Conservation (phyloP, 1,140 invertebrate genomes). For the Scaptomyza graminum region DNA sequence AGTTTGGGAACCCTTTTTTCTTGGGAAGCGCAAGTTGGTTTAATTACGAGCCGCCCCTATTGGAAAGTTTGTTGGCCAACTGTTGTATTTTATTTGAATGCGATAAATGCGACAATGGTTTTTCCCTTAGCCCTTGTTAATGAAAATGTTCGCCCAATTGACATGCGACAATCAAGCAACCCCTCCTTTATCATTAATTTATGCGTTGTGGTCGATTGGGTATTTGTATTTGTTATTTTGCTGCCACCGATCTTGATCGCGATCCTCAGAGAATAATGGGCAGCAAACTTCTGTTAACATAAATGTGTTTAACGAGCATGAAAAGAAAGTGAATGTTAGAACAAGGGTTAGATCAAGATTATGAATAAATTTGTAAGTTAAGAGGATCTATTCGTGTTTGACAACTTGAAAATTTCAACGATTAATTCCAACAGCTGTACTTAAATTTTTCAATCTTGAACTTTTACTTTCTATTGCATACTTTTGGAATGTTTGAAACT, state of each 20-base stretch:
- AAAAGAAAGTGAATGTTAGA: slow-evolving; percentile 2
- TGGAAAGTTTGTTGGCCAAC: slow-evolving; percentile 50
- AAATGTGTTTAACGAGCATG: slow-evolving; percentile 22
- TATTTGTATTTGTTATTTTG: slow-evolving; percentile 55
- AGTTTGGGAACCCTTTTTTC: slow-evolving; percentile 28
- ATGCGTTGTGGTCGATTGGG: slow-evolving; percentile 67
- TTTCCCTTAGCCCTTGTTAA: slow-evolving; percentile 42
- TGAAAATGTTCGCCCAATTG: slow-evolving; percentile 63
- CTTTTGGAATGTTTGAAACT: slow-evolving; percentile 12
- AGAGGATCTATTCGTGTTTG: slow-evolving; percentile 11
- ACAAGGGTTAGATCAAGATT: slow-evolving; percentile 28
- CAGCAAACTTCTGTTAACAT: slow-evolving; percentile 12
- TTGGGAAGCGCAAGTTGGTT: slow-evolving; percentile 32
- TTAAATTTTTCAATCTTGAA: neutral
- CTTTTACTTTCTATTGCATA: slow-evolving; percentile 8
- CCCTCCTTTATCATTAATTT: slow-evolving; percentile 51
- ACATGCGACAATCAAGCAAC: slow-evolving; percentile 17
- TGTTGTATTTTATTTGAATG: slow-evolving; percentile 28
- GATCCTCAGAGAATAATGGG: slow-evolving; percentile 4
- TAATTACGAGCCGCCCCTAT: slow-evolving; percentile 67
- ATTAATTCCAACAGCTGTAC: neutral
- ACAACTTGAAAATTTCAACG: neutral
- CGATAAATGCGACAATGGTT: neutral
- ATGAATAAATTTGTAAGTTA: slow-evolving; percentile 17
- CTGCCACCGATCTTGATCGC: slow-evolving; percentile 25